These are phyloP conservation scores for Hafferia zeledoni DNA, from an alignment of 2,797 vertebrate genomes.

Conservation along the genomic window DNA sequence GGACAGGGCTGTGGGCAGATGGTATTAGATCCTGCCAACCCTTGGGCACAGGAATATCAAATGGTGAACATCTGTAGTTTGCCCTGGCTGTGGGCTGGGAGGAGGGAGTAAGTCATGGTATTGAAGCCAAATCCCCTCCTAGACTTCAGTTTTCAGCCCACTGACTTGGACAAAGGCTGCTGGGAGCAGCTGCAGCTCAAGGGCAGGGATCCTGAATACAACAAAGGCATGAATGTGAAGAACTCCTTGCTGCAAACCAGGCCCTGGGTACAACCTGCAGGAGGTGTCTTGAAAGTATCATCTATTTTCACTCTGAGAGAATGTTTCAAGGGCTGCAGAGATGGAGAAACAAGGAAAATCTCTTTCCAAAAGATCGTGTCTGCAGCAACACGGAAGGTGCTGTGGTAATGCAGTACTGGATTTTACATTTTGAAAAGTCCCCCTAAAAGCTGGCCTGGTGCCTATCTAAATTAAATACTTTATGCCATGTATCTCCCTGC, in stretches of 20 bases:
- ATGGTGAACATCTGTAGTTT: rapidly evolving
- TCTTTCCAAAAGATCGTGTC: background rate
- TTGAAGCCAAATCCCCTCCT: background rate
- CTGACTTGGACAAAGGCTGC: background rate
- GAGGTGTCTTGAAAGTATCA: background rate
- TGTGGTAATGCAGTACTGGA: background rate
- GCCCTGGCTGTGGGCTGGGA: background rate
- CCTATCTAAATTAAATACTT: slow-evolving; percentile 28
- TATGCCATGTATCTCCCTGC: background rate
- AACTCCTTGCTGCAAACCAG: background rate
- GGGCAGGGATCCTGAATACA: background rate
- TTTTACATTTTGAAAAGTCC: background rate
- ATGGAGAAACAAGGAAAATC: background rate
- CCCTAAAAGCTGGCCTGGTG: background rate
- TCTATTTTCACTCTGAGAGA: background rate
- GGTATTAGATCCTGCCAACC: background rate
- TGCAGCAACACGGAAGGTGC: background rate
- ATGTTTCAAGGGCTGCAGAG: background rate
- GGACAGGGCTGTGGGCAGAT: background rate
- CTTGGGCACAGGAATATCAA: background rate
- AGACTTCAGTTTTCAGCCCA: rapidly evolving
- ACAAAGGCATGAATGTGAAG: background rate
- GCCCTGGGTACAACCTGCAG: background rate
- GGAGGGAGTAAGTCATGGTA: background rate
- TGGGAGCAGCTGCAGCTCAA: background rate